Evolutionary conservation across 2,888 invertebrate genomes (phyloP).

Genomic region (Cosmia trapezina): DNA sequence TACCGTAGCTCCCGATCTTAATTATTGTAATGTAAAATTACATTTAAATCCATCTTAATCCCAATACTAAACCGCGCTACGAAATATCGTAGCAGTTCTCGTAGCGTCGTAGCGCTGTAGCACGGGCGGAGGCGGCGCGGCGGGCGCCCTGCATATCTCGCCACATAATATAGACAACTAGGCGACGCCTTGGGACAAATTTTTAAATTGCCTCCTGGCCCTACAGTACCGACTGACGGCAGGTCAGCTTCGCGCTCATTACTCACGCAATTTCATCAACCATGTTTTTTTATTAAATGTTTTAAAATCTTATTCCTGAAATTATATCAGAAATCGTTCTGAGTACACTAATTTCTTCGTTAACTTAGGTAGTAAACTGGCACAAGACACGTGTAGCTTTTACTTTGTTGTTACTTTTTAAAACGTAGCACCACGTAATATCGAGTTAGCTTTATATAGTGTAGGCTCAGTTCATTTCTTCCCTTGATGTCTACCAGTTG

Average conservation of each 20-base stretch:
- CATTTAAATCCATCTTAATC: slow-evolving; percentile 10
- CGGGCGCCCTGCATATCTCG: slow-evolving; percentile 75
- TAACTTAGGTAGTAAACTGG: background rate
- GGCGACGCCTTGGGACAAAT: slow-evolving; percentile 84
- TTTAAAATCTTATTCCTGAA: slow-evolving; percentile 44
- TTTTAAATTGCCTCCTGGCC: slow-evolving; percentile 86
- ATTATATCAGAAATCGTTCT: slow-evolving; percentile 7
- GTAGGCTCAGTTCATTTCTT: background rate
- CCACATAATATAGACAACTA: slow-evolving; percentile 83
- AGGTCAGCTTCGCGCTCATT: slow-evolving; percentile 66
- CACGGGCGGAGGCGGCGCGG: slow-evolving; percentile 68
- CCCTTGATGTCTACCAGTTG: background rate
- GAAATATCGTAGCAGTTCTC: slow-evolving; percentile 56
- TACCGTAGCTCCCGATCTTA: background rate
- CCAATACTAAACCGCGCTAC: slow-evolving; percentile 19
- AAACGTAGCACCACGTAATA: background rate
- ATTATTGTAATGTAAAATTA: background rate
- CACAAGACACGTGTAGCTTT: slow-evolving; percentile 1
- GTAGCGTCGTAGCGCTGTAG: slow-evolving; percentile 63
- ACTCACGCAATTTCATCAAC: slow-evolving; percentile 63
- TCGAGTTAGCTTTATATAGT: background rate
- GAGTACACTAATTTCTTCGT: background rate
- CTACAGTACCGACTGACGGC: slow-evolving; percentile 75
- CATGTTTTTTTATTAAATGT: slow-evolving; percentile 57
- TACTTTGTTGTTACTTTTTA: no score